These are phyloP conservation scores for Xiphophorus maculatus DNA, from an alignment of 2,113 vertebrate species.

Conservation along the genomic window DNA sequence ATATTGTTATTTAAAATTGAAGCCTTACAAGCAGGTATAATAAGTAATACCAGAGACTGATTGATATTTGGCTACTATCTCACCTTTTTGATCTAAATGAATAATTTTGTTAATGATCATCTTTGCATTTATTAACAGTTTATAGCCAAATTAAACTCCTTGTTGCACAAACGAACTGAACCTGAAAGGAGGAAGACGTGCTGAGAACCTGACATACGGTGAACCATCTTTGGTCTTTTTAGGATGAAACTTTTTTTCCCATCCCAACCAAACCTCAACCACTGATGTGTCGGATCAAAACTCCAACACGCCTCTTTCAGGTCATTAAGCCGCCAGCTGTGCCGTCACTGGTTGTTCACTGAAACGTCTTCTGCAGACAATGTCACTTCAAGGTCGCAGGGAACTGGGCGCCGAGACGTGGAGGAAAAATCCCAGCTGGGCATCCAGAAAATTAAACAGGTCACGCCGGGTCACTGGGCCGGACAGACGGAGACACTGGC, in stretches of 20 bases:
- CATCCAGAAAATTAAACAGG: not conserved
- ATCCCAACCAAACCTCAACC: not conserved
- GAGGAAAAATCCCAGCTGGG: not conserved
- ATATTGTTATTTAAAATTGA: too few species aligned
- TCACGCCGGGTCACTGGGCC: not conserved
- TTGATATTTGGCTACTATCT: too few species aligned
- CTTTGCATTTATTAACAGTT: too few species aligned
- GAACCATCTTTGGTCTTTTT: not conserved
- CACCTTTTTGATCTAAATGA: too few species aligned
- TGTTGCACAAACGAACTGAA: too few species aligned
- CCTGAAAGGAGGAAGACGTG: not conserved
- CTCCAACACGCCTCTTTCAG: not conserved
- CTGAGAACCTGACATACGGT: not conserved
- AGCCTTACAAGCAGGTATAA: too few species aligned
- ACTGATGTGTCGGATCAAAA: not conserved
- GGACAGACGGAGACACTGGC: not conserved
- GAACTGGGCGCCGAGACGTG: slow-evolving; percentile 1
- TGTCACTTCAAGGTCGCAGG: slow-evolving; percentile 11
- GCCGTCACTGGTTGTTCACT: not conserved
- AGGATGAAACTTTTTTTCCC: not conserved
- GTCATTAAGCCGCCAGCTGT: slow-evolving; percentile 10
- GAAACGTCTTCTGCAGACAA: slow-evolving; percentile 2
- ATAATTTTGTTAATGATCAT: too few species aligned
- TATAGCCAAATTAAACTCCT: too few species aligned
- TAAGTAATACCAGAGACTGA: too few species aligned